A percentile compares a stretch with the other conserved stretches of the same genome.
These are phyloP conservation scores for Elgaria multicarinata DNA, from an alignment of 2,113 vertebrate species.

Conservation along the genomic window DNA sequence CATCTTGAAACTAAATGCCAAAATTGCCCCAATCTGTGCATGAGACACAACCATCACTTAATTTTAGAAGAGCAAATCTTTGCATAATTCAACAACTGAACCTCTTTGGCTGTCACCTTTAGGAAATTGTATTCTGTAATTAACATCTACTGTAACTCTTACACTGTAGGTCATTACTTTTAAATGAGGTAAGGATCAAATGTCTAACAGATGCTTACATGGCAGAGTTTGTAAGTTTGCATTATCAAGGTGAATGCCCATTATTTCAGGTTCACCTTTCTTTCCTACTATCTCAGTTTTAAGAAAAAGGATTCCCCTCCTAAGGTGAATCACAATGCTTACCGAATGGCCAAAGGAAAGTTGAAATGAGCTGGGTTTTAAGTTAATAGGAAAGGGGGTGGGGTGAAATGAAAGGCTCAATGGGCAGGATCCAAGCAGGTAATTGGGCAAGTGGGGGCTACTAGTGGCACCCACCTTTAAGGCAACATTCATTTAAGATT, in stretches of 20 bases:
- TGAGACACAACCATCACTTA: not conserved
- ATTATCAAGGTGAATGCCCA: slow-evolving; percentile 32
- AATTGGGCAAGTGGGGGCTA: too few species aligned
- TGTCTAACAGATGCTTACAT: slow-evolving; percentile 20
- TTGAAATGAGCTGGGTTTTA: not conserved
- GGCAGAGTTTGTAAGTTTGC: not conserved
- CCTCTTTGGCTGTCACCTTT: not conserved
- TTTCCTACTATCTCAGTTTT: not conserved
- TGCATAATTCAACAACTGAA: not conserved
- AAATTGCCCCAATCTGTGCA: not conserved
- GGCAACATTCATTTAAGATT: too few species aligned
- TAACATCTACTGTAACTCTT: slow-evolving; percentile 54
- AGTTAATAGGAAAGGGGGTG: not conserved
- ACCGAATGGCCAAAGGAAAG: not conserved
- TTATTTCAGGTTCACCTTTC: not conserved
- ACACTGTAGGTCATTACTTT: slow-evolving; percentile 63
- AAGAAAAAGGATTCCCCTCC: not conserved
- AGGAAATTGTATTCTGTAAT: slow-evolving; percentile 60
- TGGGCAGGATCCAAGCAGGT: too few species aligned
- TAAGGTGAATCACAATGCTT: not conserved
- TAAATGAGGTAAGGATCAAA: slow-evolving; percentile 52
- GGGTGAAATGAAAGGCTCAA: too few species aligned
- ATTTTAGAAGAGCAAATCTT: not conserved
- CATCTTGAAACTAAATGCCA: not conserved
- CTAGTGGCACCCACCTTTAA: too few species aligned